Evolutionary conservation across 2,797 vertebrate species (phyloP).

Genomic region (Sebastes elongatus): DNA sequence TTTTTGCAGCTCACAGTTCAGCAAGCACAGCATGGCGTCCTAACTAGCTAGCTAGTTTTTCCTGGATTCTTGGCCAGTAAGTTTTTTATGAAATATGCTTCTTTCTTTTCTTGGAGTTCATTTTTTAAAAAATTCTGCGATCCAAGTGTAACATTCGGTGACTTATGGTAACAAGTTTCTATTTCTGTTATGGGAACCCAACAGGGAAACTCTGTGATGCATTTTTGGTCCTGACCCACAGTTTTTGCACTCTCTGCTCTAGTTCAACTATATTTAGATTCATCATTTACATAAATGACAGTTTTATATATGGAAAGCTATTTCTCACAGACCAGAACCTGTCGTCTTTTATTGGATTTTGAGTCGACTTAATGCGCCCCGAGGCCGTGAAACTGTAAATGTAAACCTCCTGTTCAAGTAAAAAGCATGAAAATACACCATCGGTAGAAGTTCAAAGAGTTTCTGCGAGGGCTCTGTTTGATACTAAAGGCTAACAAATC

Average conservation of each 20-base stretch:
- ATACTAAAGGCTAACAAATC: conserved; percentile 43
- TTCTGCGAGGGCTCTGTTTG: neutral
- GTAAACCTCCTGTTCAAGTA: neutral
- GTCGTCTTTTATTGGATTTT: neutral
- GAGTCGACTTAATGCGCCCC: neutral
- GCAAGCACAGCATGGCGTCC: conserved; percentile 44
- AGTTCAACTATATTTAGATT: conserved; percentile 38
- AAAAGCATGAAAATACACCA: neutral
- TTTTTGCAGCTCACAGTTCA: conserved; percentile 52
- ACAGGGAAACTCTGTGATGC: conserved; percentile 21
- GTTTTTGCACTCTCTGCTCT: conserved; percentile 7
- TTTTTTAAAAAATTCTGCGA: neutral
- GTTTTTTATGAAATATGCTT: conserved; percentile 26
- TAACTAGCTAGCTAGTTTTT: conserved; percentile 48
- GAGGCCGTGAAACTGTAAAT: neutral
- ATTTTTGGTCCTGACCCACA: conserved; percentile 36
- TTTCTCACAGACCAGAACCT: neutral
- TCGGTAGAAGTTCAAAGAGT: neutral
- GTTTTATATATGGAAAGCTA: conserved; percentile 2
- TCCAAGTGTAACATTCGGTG: neutral
- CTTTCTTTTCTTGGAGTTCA: neutral
- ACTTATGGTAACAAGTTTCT: conserved; percentile 20
- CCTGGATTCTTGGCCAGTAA: conserved; percentile 63
- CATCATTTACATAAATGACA: conserved; percentile 28
- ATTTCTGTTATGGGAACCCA: conserved; percentile 41